A percentile compares a stretch with the other conserved stretches of the same genome.
These are phyloP conservation scores for Heliconius hermathena DNA, from an alignment of 1,140 invertebrate genomes.

Conservation along the genomic window DNA sequence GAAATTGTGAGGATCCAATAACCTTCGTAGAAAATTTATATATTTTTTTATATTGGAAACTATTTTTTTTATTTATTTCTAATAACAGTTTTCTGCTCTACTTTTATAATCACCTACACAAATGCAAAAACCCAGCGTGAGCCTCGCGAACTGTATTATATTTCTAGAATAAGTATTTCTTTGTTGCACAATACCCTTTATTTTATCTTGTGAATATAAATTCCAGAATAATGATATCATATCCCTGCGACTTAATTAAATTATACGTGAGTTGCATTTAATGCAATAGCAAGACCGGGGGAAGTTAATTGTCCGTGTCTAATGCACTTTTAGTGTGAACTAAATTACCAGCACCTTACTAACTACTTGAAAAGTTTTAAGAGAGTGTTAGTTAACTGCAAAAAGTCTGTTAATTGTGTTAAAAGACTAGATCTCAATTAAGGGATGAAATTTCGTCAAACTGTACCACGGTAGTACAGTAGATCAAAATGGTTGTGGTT, in stretches of 20 bases:
- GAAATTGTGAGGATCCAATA: no score
- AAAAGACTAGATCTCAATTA: background rate
- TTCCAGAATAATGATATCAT: conserved; percentile 3
- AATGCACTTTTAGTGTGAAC: conserved; percentile 32
- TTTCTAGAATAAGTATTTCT: no score
- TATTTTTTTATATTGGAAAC: no score
- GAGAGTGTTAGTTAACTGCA: background rate
- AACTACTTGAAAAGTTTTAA: conserved; percentile 15
- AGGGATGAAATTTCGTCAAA: background rate
- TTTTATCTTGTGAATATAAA: background rate
- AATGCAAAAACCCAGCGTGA: no score
- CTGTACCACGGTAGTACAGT: no score
- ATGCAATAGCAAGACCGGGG: conserved; percentile 13
- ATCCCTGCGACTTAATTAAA: conserved; percentile 4
- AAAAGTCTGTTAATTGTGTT: background rate
- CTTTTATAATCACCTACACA: no score
- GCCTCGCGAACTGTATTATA: no score
- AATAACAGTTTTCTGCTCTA: no score
- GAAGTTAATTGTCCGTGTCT: conserved; percentile 36
- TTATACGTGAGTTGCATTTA: conserved; percentile 21
- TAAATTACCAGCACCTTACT: conserved; percentile 13
- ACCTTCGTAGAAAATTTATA: no score
- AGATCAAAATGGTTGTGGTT: no score
- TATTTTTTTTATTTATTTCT: no score
- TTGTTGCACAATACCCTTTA: background rate